Evolutionary conservation across 2,888 invertebrate species (phyloP).

Genomic region (Nomada ruficornis): DNA sequence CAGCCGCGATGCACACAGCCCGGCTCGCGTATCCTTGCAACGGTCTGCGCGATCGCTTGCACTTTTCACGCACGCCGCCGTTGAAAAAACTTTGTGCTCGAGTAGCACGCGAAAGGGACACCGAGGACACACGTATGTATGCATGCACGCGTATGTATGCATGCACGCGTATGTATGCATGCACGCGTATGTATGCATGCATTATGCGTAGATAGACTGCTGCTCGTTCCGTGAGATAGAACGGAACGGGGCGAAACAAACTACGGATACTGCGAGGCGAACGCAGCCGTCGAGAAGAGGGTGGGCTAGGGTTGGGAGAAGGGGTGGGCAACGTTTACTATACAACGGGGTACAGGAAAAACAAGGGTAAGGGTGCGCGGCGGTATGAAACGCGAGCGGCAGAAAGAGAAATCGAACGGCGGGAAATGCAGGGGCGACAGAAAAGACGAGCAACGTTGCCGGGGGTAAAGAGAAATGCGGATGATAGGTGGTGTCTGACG

Average conservation of each 20-base stretch:
- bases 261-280: background rate
- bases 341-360: conserved; percentile 28
- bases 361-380: conserved; percentile 12
- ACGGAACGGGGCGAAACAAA: conserved; percentile 3
- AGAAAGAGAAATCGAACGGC: conserved; percentile 44
- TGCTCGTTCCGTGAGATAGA: conserved; percentile 14
- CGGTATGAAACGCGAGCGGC: background rate
- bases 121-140: conserved; percentile 1
- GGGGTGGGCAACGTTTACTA: conserved; percentile 25
- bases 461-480: conserved; percentile 6
- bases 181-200: conserved; percentile 5
- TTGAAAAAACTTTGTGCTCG: conserved; percentile 54
- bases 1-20: conserved; percentile 32
- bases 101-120: conserved; percentile 20
- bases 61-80: conserved; percentile 57
- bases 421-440: conserved; percentile 21
- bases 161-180: background rate
- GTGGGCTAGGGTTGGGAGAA: background rate
- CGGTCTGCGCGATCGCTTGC: conserved; percentile 48
- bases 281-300: conserved; percentile 1
- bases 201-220: background rate
- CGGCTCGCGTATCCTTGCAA: conserved; percentile 23
- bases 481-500: conserved; percentile 54
- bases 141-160: background rate
- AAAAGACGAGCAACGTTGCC: background rate